Base-by-base conservation (phyloP, 1,140 invertebrate species). In the Leptoteleia sp. region DNA sequence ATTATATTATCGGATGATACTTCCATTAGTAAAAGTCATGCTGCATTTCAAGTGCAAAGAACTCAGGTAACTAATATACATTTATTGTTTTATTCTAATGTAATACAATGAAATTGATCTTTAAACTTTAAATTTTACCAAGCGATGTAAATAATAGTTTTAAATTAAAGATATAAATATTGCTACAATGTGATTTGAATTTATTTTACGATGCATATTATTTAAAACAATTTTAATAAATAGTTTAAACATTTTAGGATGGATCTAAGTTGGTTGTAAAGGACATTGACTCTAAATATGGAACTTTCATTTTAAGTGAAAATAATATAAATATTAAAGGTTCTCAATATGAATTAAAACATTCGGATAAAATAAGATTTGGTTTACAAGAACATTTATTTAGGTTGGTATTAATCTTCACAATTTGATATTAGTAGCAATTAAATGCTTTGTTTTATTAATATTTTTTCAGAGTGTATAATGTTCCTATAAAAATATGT, bases 21-120 rank as follows among this genome's bases (percentile, higher is more conserved):
- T n/a, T 84, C 83, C 0, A 71, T 84, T n/a, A 84, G 83, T 29
- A 81, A 77, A 25, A 27, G 40, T 61, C 83, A 84, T 76, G 81
- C 81, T 11, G 35, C 29, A 6, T 59, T 84, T 8, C 8, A 11
- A n/a, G 8, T 84, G 0, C 4, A 73, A 19, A 22, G 33, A 57
- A 22, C 35, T 5, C 8, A 25, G 11, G 25, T 59, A 57, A 37
- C 22, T 29, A 43, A 25, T 29, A 47, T 47, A n/a, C n/a, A n/a
- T n/a, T n/a, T n/a, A n/a, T 12, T 27, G 33, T 61, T 33, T 25
- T 17, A 19, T 42, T 15, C 7, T 29, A 29, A 22, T 22, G 19
- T 22, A 22, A 3, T 3, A 5, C 19, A 22, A n/a, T n/a, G n/a
- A n/a, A n/a, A n/a, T n/a, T n/a, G n/a, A 3, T 3, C 5, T 22